Conservation (phyloP, 1,140 invertebrate species). For the Megalonaias nervosa region DNA sequence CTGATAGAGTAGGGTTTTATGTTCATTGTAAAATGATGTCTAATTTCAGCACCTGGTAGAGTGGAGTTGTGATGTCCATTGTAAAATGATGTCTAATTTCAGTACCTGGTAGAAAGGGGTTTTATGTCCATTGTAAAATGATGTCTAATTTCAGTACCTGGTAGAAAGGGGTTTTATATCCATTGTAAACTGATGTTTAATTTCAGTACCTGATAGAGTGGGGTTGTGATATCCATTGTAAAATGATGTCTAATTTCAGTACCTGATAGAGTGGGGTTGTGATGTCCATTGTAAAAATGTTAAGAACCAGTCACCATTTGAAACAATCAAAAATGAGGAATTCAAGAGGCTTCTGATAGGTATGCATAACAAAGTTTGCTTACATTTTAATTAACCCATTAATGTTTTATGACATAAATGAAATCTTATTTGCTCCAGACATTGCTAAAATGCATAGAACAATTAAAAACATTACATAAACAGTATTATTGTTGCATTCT, state of each 20-base stretch:
- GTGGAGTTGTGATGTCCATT: conserved; percentile 56
- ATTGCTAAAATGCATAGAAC: no score
- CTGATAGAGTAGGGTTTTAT: conserved; percentile 66
- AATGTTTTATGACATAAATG: no score
- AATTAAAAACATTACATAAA: no score
- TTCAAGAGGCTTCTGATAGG: conserved; percentile 58
- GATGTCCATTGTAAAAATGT: conserved; percentile 63
- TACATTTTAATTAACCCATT: no score
- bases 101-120: no score
- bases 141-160: conserved; percentile 53
- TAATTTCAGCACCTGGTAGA: no score
- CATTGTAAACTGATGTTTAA: conserved; percentile 44
- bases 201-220: conserved; percentile 67
- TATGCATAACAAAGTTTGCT: conserved; percentile 30
- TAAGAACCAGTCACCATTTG: conserved; percentile 59
- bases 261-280: conserved; percentile 69
- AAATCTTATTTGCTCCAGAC: no score
- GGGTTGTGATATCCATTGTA: conserved; percentile 67
- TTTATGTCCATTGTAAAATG: conserved; percentile 12
- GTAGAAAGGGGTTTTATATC: conserved; percentile 70
- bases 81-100: conserved; percentile 21
- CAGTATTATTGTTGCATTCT: no score
- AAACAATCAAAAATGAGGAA: conserved; percentile 65
- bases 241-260: conserved; percentile 49
- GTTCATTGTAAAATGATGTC: no score